phyloP scores from a whole-genome alignment of 2,113 vertebrate species.

The Triplophysa rosa region DNA sequence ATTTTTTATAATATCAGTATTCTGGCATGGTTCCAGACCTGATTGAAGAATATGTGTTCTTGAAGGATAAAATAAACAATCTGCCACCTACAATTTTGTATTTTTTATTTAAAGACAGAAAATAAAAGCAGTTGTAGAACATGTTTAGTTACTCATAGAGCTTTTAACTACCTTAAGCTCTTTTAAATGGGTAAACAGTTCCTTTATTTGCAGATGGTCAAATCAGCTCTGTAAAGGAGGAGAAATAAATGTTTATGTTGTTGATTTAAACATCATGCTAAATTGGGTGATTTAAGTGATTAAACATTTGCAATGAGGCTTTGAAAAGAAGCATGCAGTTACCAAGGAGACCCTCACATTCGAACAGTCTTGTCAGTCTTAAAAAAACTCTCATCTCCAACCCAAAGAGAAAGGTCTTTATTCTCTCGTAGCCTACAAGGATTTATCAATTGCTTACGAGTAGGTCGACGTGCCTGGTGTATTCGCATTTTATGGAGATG shows the following conservation, averaged over 20 bases:
- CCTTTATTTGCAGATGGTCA: background rate
- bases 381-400: constrained; percentile 58
- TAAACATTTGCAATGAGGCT: constrained; percentile 63
- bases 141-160: no score
- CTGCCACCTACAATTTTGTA: no score
- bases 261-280: constrained; percentile 68
- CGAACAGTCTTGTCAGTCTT: constrained; percentile 61
- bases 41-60: no score
- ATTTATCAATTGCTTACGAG: constrained; percentile 54
- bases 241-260: constrained; percentile 62
- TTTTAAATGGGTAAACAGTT: no score
- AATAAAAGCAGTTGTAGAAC: no score
- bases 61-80: no score
- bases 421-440: constrained; percentile 48
- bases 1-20: no score
- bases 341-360: constrained; percentile 68
- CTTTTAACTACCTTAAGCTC: no score
- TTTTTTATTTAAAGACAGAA: no score
- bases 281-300: constrained; percentile 68
- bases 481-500: constrained; percentile 62
- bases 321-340: constrained; percentile 66
- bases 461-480: constrained; percentile 62
- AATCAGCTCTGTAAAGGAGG: constrained; percentile 48
- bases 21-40: no score
- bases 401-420: constrained; percentile 63